phyloP scores from a whole-genome alignment of 2,797 vertebrate species.

The Oceanodroma leucorhoa region DNA sequence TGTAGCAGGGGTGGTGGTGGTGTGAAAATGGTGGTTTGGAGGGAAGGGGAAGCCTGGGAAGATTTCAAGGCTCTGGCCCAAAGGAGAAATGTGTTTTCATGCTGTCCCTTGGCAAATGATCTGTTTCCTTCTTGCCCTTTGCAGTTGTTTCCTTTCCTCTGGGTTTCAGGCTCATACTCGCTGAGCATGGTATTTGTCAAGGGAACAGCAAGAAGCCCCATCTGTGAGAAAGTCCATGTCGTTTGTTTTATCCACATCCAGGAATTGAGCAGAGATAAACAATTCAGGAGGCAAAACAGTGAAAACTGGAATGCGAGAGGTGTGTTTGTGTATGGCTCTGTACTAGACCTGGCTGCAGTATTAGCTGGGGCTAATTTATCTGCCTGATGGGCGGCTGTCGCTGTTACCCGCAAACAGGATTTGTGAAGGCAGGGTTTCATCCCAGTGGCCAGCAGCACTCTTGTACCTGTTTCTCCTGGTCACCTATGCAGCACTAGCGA shows the following conservation, averaged over 20 bases:
- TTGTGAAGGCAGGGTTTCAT: neutral
- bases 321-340: slow-evolving; percentile 34
- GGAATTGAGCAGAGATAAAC: slow-evolving; percentile 62
- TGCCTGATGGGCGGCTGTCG: neutral
- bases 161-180: slow-evolving; percentile 36
- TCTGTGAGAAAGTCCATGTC: slow-evolving; percentile 57
- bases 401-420: neutral
- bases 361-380: neutral
- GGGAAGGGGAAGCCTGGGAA: slow-evolving; percentile 28
- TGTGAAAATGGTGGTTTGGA: neutral
- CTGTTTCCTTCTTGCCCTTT: slow-evolving; percentile 55
- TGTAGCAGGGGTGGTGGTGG: neutral
- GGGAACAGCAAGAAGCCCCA: slow-evolving; percentile 30
- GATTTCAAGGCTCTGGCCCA: slow-evolving; percentile 19
- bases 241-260: slow-evolving; percentile 67
- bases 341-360: slow-evolving; percentile 1
- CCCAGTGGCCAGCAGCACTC: neutral
- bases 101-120: slow-evolving; percentile 53
- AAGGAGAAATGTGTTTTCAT: slow-evolving; percentile 52
- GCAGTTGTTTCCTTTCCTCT: slow-evolving; percentile 56
- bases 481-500: neutral
- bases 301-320: slow-evolving; percentile 48
- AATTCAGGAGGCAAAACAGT: slow-evolving; percentile 45
- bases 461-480: neutral
- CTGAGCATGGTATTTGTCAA: slow-evolving; percentile 51